Percentiles rank a stretch among this genome's conserved stretches.
phyloP scores from a whole-genome alignment of 2,888 invertebrate genomes.

The Rhyacophila evoluta region DNA sequence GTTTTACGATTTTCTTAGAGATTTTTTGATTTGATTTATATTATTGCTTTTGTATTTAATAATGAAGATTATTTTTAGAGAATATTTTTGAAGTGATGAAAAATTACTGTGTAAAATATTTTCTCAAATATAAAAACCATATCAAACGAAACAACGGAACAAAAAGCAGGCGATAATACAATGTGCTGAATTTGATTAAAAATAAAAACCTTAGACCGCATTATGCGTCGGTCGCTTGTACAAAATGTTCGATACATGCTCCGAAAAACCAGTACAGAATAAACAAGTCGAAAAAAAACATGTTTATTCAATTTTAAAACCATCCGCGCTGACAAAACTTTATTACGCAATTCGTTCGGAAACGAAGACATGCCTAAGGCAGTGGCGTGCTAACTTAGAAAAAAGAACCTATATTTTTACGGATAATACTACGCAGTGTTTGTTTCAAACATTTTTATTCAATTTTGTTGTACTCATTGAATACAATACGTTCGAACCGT shows the following conservation, averaged over 20 bases:
- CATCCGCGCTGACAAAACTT: conserved; percentile 36
- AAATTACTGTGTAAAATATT: too few relatives aligned
- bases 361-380: background rate
- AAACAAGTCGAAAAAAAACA: conserved; percentile 26
- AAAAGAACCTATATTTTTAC: too few relatives aligned
- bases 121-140: too few relatives aligned
- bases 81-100: too few relatives aligned
- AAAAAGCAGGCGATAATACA: background rate
- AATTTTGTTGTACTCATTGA: too few relatives aligned
- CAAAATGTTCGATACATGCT: conserved; percentile 16
- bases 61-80: too few relatives aligned
- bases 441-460: too few relatives aligned
- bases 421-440: too few relatives aligned
- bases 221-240: background rate
- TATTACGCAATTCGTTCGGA: conserved; percentile 38
- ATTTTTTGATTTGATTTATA: too few relatives aligned
- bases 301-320: conserved; percentile 42
- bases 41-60: too few relatives aligned
- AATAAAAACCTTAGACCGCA: background rate
- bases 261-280: background rate
- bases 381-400: conserved; percentile 19
- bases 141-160: background rate
- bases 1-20: too few relatives aligned
- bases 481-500: too few relatives aligned
- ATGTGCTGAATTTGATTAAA: conserved; percentile 11